Percentiles rank a stretch among this genome's conserved stretches.
phyloP scores from a whole-genome alignment of 2,797 vertebrate genomes.

The Microctenopoma lineatum region DNA sequence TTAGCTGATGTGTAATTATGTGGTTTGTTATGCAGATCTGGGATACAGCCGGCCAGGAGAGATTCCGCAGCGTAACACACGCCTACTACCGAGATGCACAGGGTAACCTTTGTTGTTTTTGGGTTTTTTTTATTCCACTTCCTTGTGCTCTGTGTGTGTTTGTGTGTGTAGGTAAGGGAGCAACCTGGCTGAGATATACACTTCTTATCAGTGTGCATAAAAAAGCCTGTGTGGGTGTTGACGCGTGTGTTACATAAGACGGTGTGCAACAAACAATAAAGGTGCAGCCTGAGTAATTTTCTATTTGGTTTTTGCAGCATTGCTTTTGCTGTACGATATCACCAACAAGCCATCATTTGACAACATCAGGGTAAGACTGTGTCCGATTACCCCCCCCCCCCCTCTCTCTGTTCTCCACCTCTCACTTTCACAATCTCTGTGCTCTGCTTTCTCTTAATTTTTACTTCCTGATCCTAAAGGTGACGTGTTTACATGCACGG shows the following conservation, averaged over 20 bases:
- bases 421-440: not conserved
- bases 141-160: conserved; percentile 26
- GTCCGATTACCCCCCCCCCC: conserved; percentile 1
- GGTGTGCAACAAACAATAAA: conserved; percentile 21
- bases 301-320: conserved; percentile 81
- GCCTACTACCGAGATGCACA: conserved; percentile 98
- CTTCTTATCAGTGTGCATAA: conserved; percentile 14
- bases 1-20: conserved; percentile 50
- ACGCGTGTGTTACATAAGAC: conserved; percentile 38
- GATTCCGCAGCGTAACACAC: conserved; percentile 97
- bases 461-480: conserved; percentile 38
- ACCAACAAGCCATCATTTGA: conserved; percentile 96
- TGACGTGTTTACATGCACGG: conserved; percentile 55
- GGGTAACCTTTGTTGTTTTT: conserved; percentile 80
- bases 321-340: conserved; percentile 97
- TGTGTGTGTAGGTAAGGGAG: conserved; percentile 27
- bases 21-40: conserved; percentile 88
- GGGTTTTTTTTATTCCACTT: conserved; percentile 40
- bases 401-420: not conserved
- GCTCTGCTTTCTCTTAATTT: conserved; percentile 21
- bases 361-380: conserved; percentile 83
- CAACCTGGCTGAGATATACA: conserved; percentile 14
- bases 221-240: conserved; percentile 28
- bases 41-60: conserved; percentile 98
- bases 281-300: conserved; percentile 5